Percentiles rank a stretch among this genome's conserved stretches.
phyloP scores from a whole-genome alignment of 2,797 vertebrate species.

The Gymnopithys bicolor region DNA sequence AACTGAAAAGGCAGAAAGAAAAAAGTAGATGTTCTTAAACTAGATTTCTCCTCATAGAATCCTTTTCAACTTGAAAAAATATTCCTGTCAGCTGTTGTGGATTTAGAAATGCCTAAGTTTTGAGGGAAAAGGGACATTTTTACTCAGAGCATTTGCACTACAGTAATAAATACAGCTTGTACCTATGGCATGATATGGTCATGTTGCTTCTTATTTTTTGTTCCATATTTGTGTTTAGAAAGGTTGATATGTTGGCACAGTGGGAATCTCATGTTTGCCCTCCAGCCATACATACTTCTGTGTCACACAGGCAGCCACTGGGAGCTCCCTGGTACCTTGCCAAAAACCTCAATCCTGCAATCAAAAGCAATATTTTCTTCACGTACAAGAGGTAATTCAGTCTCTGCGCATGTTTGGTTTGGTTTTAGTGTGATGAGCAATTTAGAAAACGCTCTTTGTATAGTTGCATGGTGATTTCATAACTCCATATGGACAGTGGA shows the following conservation, averaged over 20 bases:
- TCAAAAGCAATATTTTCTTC: constrained; percentile 30
- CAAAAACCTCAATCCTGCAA: constrained; percentile 1
- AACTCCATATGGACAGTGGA: neutral
- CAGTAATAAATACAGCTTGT: neutral
- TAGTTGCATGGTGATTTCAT: neutral
- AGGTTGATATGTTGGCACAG: neutral
- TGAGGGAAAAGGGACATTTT: neutral
- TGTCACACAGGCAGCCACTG: constrained; percentile 15
- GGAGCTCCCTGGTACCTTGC: neutral
- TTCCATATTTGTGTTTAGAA: neutral
- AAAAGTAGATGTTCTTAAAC: neutral
- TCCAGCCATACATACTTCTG: neutral
- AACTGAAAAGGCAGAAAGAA: neutral
- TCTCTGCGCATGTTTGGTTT: neutral
- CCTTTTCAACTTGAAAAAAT: neutral
- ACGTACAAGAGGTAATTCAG: constrained; percentile 5
- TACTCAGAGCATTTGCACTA: neutral
- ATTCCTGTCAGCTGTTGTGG: neutral
- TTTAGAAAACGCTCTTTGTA: neutral
- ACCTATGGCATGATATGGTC: neutral
- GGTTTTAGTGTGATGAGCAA: neutral
- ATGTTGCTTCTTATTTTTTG: neutral
- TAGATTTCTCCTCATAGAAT: neutral
- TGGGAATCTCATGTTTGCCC: neutral
- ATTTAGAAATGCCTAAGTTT: neutral